A percentile compares a stretch with the other conserved stretches of the same genome.
phyloP scores from a whole-genome alignment of 2,888 invertebrate genomes.

The Epistrophe eligans region DNA sequence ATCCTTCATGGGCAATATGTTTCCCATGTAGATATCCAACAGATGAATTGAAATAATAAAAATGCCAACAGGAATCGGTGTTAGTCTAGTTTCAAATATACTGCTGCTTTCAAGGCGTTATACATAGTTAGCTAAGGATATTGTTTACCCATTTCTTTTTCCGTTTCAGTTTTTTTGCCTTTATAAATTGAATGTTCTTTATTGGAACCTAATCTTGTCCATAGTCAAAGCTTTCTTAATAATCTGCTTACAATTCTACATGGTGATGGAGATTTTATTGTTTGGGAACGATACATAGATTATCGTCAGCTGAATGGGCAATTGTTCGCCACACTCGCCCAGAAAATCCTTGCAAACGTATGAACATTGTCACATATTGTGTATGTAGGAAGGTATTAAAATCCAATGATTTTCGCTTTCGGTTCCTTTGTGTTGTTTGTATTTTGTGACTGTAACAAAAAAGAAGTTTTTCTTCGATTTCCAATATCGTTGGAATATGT shows the following conservation, averaged over 20 bases:
- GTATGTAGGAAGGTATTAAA: slow-evolving; percentile 30
- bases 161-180: slow-evolving; percentile 37
- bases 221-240: slow-evolving; percentile 57
- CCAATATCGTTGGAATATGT: background rate
- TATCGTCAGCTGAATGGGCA: slow-evolving; percentile 58
- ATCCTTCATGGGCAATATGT: slow-evolving; percentile 57
- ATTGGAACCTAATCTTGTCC: slow-evolving; percentile 65
- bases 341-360: slow-evolving; percentile 52
- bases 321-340: slow-evolving; percentile 47
- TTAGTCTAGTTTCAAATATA: slow-evolving; percentile 42
- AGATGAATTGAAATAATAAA: slow-evolving; percentile 62
- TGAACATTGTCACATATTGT: slow-evolving; percentile 42
- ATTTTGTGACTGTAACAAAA: background rate
- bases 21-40: slow-evolving; percentile 46
- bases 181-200: slow-evolving; percentile 71
- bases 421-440: background rate
- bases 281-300: slow-evolving; percentile 61
- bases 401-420: slow-evolving; percentile 18
- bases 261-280: slow-evolving; percentile 67
- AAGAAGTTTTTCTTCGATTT: background rate
- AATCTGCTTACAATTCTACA: slow-evolving; percentile 59
- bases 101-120: slow-evolving; percentile 2
- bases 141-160: slow-evolving; percentile 59
- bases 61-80: slow-evolving; percentile 34
- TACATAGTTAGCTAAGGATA: slow-evolving; percentile 29